Evolutionary conservation across 2,113 vertebrate genomes (phyloP).

Genomic region (Ictalurus furcatus): DNA sequence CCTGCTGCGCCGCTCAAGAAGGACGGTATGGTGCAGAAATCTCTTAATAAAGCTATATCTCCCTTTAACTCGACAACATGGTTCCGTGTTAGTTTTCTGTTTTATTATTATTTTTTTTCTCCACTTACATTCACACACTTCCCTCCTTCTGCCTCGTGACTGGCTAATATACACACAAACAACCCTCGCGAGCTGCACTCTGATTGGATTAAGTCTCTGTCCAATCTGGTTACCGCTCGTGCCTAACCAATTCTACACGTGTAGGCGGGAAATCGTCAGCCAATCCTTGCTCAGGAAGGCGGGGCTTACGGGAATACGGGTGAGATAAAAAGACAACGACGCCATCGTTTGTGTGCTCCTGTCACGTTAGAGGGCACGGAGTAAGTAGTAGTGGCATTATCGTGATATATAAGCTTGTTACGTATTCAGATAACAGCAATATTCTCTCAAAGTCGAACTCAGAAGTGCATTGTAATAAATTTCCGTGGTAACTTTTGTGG

Average conservation of each 20-base stretch:
- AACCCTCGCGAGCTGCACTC: not conserved
- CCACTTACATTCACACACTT: not conserved
- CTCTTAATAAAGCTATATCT: not conserved
- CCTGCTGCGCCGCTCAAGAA: slow-evolving; percentile 80
- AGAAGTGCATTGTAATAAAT: too few relatives aligned
- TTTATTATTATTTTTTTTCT: not conserved
- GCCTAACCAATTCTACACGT: not conserved
- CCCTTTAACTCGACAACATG: not conserved
- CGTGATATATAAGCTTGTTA: not conserved
- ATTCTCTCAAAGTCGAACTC: not conserved
- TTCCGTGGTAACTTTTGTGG: not conserved
- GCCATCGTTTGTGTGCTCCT: not conserved
- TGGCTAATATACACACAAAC: not conserved
- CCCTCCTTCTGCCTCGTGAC: not conserved
- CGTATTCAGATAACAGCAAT: not conserved
- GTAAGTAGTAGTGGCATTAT: fast-evolving
- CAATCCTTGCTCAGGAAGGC: not conserved
- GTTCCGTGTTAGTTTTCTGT: not conserved
- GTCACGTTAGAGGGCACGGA: not conserved
- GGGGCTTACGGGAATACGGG: slow-evolving; percentile 17
- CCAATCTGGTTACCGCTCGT: too few relatives aligned
- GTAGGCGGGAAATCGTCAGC: not conserved
- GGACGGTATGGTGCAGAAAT: slow-evolving; percentile 72
- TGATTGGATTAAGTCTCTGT: not conserved
- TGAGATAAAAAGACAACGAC: not conserved